phyloP scores from a whole-genome alignment of 2,888 invertebrate genomes.

The Bembecia ichneumoniformis region DNA sequence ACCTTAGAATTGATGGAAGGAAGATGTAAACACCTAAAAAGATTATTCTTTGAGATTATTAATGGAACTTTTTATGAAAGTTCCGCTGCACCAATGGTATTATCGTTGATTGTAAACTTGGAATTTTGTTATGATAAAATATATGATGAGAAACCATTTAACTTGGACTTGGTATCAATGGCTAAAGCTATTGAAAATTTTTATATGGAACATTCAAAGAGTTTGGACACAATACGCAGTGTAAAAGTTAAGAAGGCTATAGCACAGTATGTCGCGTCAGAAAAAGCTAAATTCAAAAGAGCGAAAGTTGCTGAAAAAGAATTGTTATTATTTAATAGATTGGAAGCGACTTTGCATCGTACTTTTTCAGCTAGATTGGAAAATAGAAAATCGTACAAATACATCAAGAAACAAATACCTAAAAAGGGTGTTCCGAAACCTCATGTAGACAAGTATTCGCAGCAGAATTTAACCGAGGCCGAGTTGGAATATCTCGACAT shows the following conservation, averaged over 20 bases:
- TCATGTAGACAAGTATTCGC: conserved; percentile 9
- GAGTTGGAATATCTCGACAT: conserved; percentile 47
- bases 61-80: conserved; percentile 70
- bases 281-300: conserved; percentile 57
- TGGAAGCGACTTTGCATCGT: conserved; percentile 54
- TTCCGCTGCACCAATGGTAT: conserved; percentile 67
- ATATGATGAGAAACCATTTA: conserved; percentile 70
- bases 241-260: conserved; percentile 66
- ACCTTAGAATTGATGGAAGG: conserved; percentile 56
- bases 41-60: conserved; percentile 68
- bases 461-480: conserved; percentile 27
- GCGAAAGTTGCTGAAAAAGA: conserved; percentile 73
- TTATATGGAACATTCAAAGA: conserved; percentile 61
- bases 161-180: conserved; percentile 66
- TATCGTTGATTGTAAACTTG: conserved; percentile 72
- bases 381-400: conserved; percentile 1
- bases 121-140: conserved; percentile 76
- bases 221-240: conserved; percentile 70
- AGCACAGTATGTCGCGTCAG: conserved; percentile 60
- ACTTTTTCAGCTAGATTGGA: conserved; percentile 37
- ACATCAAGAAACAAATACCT: background rate
- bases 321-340: conserved; percentile 58
- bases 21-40: conserved; percentile 60
- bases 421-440: background rate
- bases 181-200: conserved; percentile 73